Percentiles rank a stretch among this genome's conserved stretches.
These are phyloP conservation scores for Notodonta ziczac DNA, from an alignment of 2,888 invertebrate species.

Conservation along the genomic window DNA sequence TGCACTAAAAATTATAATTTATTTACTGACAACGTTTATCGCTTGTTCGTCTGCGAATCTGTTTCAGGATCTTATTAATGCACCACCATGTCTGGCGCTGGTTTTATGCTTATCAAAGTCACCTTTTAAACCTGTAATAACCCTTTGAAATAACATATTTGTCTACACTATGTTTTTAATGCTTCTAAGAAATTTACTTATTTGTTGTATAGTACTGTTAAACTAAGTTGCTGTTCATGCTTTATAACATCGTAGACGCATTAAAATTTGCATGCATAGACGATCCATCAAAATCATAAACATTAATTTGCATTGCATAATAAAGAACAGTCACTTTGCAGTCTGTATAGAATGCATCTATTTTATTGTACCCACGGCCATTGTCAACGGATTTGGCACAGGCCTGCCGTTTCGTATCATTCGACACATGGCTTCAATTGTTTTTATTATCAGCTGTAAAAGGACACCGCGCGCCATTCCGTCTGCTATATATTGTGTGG, in stretches of 20 bases:
- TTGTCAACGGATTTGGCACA: slow-evolving; percentile 60
- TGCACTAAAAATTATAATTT: slow-evolving; percentile 11
- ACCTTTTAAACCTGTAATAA: slow-evolving; percentile 5
- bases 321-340: slow-evolving; percentile 24
- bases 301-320: slow-evolving; percentile 13
- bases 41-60: slow-evolving; percentile 24
- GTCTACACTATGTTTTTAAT: no score
- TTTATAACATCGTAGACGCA: not conserved
- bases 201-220: no score
- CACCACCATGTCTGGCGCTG: slow-evolving; percentile 33
- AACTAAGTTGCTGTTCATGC: no score
- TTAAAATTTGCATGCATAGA: not conserved
- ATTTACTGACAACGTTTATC: slow-evolving; percentile 21
- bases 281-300: not conserved
- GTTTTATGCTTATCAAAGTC: slow-evolving; percentile 40
- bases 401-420: slow-evolving; percentile 43
- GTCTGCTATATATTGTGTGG: slow-evolving; percentile 40
- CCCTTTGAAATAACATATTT: no score
- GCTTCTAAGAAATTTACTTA: no score
- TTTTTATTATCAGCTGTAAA: slow-evolving; percentile 43
- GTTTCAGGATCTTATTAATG: slow-evolving; percentile 33
- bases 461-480: slow-evolving; percentile 46
- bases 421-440: slow-evolving; percentile 47
- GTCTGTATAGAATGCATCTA: slow-evolving; percentile 37
- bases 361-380: slow-evolving; percentile 47